Conservation (phyloP, 2,113 vertebrate genomes). For the Bungarus multicinctus region DNA sequence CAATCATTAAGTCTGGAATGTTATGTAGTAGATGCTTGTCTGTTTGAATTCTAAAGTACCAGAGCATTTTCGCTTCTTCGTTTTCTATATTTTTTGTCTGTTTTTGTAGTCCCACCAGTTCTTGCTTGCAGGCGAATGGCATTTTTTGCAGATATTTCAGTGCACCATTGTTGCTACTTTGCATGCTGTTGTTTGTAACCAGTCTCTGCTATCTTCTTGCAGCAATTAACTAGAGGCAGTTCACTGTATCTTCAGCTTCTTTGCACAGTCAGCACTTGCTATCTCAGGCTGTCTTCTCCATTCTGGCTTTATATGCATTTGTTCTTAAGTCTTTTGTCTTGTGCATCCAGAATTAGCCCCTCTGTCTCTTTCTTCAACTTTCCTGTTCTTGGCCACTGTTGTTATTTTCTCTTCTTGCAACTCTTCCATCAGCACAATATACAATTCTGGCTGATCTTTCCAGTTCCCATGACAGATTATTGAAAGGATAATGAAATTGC, state of each 20-base stretch:
- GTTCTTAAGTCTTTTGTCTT: background rate
- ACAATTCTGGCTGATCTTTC: background rate
- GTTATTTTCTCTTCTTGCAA: background rate
- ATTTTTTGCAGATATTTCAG: background rate
- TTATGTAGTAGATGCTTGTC: background rate
- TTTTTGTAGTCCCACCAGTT: background rate
- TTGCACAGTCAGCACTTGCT: background rate
- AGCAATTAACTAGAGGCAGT: background rate
- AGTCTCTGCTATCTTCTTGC: background rate
- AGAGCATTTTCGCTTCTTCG: background rate
- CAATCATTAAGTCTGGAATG: background rate
- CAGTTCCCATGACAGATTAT: background rate
- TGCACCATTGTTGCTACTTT: background rate
- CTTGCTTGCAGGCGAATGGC: background rate
- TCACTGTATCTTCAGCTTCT: background rate
- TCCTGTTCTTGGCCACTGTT: background rate
- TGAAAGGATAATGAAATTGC: slow-evolving; percentile 35
- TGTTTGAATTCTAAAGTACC: background rate
- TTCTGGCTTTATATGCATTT: background rate
- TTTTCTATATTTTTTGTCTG: background rate
- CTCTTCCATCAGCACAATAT: slow-evolving; percentile 18
- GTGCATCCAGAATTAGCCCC: background rate
- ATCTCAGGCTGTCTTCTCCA: background rate
- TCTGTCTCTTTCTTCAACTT: background rate
- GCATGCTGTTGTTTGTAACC: background rate